phyloP scores from a whole-genome alignment of 2,888 invertebrate species.

The Brenthis daphne region DNA sequence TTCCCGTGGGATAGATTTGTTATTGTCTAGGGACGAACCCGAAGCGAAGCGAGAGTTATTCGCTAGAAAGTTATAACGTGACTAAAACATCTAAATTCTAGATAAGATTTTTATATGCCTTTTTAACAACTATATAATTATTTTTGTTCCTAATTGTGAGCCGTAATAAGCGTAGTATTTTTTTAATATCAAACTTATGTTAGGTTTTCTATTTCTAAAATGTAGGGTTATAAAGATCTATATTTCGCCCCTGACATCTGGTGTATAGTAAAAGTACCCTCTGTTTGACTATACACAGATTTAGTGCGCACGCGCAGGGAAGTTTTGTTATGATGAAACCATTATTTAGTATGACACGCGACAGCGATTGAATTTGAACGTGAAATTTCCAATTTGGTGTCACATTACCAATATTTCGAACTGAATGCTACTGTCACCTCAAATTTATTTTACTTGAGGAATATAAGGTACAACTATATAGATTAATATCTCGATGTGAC shows the following conservation, averaged over 20 bases:
- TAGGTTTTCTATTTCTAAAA: background rate
- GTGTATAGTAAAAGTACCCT: background rate
- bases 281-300: slow-evolving; percentile 3
- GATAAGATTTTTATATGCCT: too few species aligned
- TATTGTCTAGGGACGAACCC: too few species aligned
- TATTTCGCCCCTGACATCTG: slow-evolving; percentile 10
- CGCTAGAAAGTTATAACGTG: too few species aligned
- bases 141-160: too few species aligned
- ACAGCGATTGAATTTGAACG: background rate
- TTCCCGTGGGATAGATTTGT: too few species aligned
- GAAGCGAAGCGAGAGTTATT: too few species aligned
- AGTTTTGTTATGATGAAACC: slow-evolving; percentile 15
- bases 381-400: slow-evolving; percentile 13
- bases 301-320: slow-evolving; percentile 21
- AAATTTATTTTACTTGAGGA: background rate
- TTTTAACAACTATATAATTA: too few species aligned
- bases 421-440: background rate
- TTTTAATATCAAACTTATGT: too few species aligned
- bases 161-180: too few species aligned
- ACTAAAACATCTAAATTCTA: too few species aligned
- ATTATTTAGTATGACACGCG: slow-evolving; percentile 19
- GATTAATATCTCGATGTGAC: too few species aligned
- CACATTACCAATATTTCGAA: background rate
- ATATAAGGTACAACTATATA: too few species aligned
- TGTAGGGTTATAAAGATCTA: slow-evolving; percentile 5